phyloP scores from a whole-genome alignment of 2,113 vertebrate species.

The Crotalus viridis region DNA sequence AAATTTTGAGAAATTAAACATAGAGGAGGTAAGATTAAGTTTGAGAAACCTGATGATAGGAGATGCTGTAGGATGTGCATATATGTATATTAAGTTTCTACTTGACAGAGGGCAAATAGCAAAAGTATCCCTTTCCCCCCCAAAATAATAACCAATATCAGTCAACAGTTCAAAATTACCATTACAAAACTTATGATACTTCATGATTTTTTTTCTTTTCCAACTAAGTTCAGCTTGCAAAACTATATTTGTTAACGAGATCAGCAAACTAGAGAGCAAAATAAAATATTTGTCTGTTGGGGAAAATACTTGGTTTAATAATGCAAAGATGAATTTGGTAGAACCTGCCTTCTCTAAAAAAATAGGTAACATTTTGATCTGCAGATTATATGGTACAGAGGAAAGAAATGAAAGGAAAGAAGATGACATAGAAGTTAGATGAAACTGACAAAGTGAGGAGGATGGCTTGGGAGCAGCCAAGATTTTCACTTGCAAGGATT shows the following conservation, averaged over 20 bases:
- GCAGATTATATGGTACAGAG: neutral
- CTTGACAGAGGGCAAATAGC: neutral
- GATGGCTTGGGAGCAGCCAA: neutral
- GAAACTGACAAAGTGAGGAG: neutral
- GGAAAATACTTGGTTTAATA: neutral
- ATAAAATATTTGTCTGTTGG: neutral
- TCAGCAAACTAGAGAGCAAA: neutral
- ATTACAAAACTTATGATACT: neutral
- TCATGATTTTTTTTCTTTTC: neutral
- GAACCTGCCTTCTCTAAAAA: neutral
- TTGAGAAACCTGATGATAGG: neutral
- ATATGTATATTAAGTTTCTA: neutral
- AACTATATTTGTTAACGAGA: neutral
- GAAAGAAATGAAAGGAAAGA: neutral
- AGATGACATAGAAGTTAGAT: neutral
- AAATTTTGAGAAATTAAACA: neutral
- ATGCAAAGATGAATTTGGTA: neutral
- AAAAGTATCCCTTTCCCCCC: neutral
- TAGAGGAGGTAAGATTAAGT: neutral
- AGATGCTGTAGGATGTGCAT: neutral
- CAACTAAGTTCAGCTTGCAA: neutral
- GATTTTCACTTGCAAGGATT: conserved; percentile 34
- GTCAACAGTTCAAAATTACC: neutral
- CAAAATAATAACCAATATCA: neutral
- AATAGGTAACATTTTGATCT: conserved; percentile 17